Conservation (phyloP, 2,888 invertebrate species). For the Nudaria mundana region DNA sequence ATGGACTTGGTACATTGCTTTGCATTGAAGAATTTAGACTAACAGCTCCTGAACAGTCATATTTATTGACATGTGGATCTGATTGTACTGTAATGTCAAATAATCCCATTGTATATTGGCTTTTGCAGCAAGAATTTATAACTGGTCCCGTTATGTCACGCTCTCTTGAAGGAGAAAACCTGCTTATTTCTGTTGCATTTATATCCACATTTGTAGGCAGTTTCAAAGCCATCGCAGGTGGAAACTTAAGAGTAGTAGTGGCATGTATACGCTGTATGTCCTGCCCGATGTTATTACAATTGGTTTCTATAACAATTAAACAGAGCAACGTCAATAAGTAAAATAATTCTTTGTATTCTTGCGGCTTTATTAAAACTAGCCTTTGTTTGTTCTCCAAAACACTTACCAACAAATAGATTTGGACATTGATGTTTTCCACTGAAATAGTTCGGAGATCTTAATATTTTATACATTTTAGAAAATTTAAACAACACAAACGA, state of each 20-base stretch:
- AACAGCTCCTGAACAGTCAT: constrained; percentile 85
- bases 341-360: not conserved
- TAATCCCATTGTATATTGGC: constrained; percentile 40
- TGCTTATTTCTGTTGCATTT: constrained; percentile 82
- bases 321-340: too few relatives aligned
- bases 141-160: constrained; percentile 84
- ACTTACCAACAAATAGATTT: constrained; percentile 28
- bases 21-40: constrained; percentile 87
- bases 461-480: constrained; percentile 29
- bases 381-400: too few relatives aligned
- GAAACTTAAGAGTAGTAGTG: constrained; percentile 72
- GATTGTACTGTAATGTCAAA: constrained; percentile 60
- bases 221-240: constrained; percentile 76
- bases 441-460: constrained; percentile 21
- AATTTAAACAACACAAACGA: not conserved
- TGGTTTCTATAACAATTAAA: constrained; percentile 4
- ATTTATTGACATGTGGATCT: constrained; percentile 84
- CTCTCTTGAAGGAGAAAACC: constrained; percentile 83
- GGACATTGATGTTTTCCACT: constrained; percentile 17
- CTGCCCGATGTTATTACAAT: constrained; percentile 46
- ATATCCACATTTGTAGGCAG: constrained; percentile 84
- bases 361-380: too few relatives aligned
- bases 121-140: constrained; percentile 70
- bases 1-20: constrained; percentile 87
- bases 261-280: constrained; percentile 76